Percentiles rank a stretch among this genome's conserved stretches.
These are phyloP conservation scores for Digitonthophagus gazella DNA, from an alignment of 2,888 invertebrate species.

Conservation along the genomic window DNA sequence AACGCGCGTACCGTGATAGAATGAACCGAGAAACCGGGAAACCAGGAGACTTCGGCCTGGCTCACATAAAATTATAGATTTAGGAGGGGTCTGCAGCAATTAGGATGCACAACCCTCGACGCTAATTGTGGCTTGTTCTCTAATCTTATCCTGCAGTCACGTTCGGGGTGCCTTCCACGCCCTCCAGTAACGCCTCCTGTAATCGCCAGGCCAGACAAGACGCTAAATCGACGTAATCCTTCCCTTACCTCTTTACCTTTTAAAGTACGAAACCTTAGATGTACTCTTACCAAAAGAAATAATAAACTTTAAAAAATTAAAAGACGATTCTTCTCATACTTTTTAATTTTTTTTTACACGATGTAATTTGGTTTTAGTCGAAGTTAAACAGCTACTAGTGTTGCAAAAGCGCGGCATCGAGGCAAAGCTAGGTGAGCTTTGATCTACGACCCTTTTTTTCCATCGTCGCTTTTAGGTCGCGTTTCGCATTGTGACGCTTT, in stretches of 20 bases:
- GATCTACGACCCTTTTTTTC: background rate
- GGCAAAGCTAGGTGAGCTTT: too few species aligned
- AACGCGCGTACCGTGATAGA: background rate
- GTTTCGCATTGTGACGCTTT: background rate
- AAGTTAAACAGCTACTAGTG: too few species aligned
- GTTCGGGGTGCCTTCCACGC: slow-evolving; percentile 30
- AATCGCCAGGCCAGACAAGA: slow-evolving; percentile 26
- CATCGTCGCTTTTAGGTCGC: background rate
- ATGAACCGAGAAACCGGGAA: background rate
- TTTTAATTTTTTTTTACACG: too few species aligned
- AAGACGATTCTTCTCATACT: too few species aligned
- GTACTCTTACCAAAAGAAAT: too few species aligned
- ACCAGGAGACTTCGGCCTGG: background rate
- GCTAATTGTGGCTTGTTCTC: slow-evolving; percentile 47
- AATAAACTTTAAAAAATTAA: too few species aligned
- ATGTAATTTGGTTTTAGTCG: too few species aligned
- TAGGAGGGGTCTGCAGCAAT: slow-evolving; percentile 39
- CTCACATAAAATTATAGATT: slow-evolving; percentile 47
- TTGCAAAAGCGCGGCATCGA: too few species aligned
- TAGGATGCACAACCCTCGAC: slow-evolving; percentile 41
- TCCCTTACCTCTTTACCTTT: too few species aligned
- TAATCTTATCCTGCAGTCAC: slow-evolving; percentile 45
- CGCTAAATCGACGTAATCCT: slow-evolving; percentile 29
- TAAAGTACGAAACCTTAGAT: too few species aligned
- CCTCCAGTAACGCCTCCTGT: slow-evolving; percentile 18